Conservation (phyloP, 2,797 vertebrate species). For the Ataeniobius toweri region DNA sequence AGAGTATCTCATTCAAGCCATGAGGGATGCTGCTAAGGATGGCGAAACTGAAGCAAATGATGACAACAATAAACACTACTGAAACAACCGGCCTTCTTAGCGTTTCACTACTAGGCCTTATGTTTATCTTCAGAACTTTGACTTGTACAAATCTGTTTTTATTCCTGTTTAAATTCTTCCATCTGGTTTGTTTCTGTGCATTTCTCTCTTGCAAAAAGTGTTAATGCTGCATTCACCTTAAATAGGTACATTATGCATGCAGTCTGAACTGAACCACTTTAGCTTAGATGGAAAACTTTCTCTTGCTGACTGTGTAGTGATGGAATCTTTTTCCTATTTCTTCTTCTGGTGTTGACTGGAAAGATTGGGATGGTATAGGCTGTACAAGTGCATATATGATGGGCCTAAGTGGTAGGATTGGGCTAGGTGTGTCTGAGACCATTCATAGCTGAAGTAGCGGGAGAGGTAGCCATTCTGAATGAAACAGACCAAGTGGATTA, state of each 20-base stretch:
- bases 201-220: neutral
- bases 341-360: no score
- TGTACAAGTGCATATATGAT: no score
- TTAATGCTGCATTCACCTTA: no score
- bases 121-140: neutral
- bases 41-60: neutral
- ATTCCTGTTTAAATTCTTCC: neutral
- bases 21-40: neutral
- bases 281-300: no score
- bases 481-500: neutral
- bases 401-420: no score
- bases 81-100: neutral
- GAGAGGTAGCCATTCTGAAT: neutral
- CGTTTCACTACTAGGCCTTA: neutral
- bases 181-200: neutral
- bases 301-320: no score
- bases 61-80: neutral
- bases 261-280: no score
- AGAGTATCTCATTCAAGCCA: neutral
- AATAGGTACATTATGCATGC: no score
- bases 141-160: no score
- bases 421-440: no score
- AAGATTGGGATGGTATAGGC: no score
- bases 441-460: neutral
- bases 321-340: no score